These are phyloP conservation scores for Malurus elegans DNA, from an alignment of 2,113 vertebrate species.

Conservation along the genomic window DNA sequence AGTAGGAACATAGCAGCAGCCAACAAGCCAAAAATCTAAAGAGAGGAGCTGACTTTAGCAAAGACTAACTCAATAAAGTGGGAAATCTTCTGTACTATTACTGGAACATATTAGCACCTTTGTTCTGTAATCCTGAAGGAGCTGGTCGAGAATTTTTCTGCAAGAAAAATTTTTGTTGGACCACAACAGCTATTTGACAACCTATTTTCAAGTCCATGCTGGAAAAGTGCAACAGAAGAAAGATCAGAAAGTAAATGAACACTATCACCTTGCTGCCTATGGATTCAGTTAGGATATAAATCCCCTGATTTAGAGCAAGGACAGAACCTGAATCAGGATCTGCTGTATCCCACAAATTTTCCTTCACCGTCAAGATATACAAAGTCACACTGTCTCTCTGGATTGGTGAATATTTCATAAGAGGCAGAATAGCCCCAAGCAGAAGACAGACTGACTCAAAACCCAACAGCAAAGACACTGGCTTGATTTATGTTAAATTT, in stretches of 20 bases:
- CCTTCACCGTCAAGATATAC: neutral
- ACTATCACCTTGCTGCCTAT: neutral
- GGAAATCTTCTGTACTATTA: neutral
- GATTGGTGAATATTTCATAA: slow-evolving; percentile 52
- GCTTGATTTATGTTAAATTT: slow-evolving; percentile 1
- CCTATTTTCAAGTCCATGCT: neutral
- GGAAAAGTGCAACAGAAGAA: neutral
- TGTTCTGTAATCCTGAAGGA: neutral
- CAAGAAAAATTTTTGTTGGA: neutral
- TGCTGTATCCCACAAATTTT: neutral
- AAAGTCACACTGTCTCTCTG: slow-evolving; percentile 16
- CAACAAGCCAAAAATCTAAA: neutral
- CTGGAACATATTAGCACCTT: neutral
- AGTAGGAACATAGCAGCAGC: neutral
- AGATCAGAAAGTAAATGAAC: neutral
- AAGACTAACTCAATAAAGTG: slow-evolving; percentile 8
- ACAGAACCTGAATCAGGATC: neutral
- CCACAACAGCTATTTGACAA: neutral
- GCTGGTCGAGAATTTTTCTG: neutral
- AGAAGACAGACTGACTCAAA: slow-evolving; percentile 36
- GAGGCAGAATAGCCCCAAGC: slow-evolving; percentile 45
- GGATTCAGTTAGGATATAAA: neutral
- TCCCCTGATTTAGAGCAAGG: neutral
- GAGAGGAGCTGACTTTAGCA: neutral
- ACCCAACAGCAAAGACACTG: neutral